phyloP scores from a whole-genome alignment of 2,888 invertebrate species.

The Creontiades dilutus region DNA sequence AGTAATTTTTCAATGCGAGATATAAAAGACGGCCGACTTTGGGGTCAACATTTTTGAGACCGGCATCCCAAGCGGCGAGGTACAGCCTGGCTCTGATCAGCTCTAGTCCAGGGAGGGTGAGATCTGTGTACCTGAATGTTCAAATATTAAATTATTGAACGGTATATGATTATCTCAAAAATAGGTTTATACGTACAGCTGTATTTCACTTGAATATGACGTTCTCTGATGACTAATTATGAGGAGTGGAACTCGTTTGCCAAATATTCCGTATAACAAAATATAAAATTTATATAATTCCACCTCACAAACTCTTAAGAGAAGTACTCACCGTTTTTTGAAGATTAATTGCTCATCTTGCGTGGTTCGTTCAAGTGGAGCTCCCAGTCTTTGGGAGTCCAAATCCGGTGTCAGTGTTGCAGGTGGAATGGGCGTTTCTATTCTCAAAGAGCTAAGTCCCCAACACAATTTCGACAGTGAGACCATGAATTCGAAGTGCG shows the following conservation, averaged over 20 bases:
- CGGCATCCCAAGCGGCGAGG: constrained; percentile 49
- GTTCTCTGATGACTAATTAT: too few relatives aligned
- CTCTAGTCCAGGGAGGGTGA: constrained; percentile 24
- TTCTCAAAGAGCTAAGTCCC: constrained; percentile 41
- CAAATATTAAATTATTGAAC: background rate
- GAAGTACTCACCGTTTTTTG: background rate
- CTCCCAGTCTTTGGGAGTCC: background rate
- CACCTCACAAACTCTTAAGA: background rate
- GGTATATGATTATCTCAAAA: too few relatives aligned
- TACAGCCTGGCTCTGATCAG: constrained; percentile 45
- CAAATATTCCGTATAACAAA: background rate
- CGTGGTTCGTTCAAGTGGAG: background rate
- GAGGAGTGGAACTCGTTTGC: too few relatives aligned
- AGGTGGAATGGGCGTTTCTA: background rate
- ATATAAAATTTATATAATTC: background rate
- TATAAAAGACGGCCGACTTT: constrained; percentile 41
- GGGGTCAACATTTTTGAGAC: constrained; percentile 38
- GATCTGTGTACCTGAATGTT: constrained; percentile 28
- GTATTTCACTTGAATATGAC: too few relatives aligned
- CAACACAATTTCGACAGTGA: constrained; percentile 47
- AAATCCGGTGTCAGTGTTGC: background rate
- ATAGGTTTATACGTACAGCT: too few relatives aligned
- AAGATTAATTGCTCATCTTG: background rate
- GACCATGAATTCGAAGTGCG: constrained; percentile 29
- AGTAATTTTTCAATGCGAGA: constrained; percentile 5